Conservation (phyloP, 2,888 invertebrate genomes). For the Lampropteryx suffumata region DNA sequence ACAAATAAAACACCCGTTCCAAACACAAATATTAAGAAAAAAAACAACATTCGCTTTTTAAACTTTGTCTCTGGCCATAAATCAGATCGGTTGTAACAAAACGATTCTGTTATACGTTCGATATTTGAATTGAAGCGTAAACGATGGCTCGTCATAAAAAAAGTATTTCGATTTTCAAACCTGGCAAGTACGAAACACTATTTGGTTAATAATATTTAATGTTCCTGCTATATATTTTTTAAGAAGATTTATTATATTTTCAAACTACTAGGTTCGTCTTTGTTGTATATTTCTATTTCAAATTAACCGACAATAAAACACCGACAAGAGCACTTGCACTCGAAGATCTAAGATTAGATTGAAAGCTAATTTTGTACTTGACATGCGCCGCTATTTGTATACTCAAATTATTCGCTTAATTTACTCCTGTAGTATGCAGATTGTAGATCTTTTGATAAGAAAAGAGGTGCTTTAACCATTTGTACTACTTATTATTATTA, state of each 20-base stretch:
- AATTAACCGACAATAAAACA: conserved; percentile 34
- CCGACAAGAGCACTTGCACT: conserved; percentile 41
- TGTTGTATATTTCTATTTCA: neutral
- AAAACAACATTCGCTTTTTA: conserved; percentile 65
- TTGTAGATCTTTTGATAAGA: conserved; percentile 61
- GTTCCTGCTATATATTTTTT: no score
- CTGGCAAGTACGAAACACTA: no score
- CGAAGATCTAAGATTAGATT: conserved; percentile 63
- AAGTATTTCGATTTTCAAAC: neutral
- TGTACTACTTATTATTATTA: conserved; percentile 20
- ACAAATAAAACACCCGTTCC: conserved; percentile 81
- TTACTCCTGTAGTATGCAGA: conserved; percentile 59
- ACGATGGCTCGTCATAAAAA: conserved; percentile 40
- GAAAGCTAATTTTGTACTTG: conserved; percentile 63
- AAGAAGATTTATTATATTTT: no score
- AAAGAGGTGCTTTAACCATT: conserved; percentile 55
- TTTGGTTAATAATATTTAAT: no score
- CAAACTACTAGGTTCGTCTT: neutral
- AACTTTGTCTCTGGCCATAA: conserved; percentile 76
- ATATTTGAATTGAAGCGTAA: conserved; percentile 72
- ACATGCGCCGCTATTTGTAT: conserved; percentile 54
- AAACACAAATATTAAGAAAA: conserved; percentile 76
- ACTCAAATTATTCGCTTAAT: conserved; percentile 71
- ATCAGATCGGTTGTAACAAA: conserved; percentile 75
- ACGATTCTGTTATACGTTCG: conserved; percentile 62